phyloP scores from a whole-genome alignment of 2,113 vertebrate genomes.

The Trachemys scripta region DNA sequence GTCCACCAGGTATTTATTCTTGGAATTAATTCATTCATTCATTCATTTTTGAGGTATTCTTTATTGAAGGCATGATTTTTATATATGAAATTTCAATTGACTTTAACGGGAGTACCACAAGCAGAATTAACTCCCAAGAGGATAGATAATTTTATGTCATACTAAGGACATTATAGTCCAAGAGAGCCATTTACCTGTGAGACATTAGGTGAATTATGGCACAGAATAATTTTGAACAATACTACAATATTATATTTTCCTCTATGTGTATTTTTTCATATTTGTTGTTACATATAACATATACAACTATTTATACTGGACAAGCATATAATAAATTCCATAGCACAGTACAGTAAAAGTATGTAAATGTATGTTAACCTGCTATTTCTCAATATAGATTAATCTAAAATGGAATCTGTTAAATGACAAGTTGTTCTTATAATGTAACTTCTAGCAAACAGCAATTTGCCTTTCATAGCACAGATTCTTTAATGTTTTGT shows the following conservation, averaged over 20 bases:
- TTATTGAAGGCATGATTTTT: neutral
- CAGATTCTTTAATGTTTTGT: neutral
- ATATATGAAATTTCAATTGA: neutral
- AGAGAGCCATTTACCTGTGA: neutral
- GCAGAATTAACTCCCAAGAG: neutral
- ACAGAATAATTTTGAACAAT: neutral
- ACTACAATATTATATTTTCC: neutral
- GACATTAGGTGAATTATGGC: neutral
- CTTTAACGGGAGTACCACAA: neutral
- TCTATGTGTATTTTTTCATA: neutral
- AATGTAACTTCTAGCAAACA: neutral
- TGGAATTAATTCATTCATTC: neutral
- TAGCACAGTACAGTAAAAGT: neutral
- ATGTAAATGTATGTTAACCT: neutral
- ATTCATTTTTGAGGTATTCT: neutral
- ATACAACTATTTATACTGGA: neutral
- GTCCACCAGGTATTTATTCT: neutral
- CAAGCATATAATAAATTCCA: neutral
- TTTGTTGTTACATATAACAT: neutral
- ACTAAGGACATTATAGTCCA: neutral
- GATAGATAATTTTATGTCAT: neutral
- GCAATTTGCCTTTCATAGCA: neutral
- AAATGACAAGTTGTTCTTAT: conserved; percentile 9
- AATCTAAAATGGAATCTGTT: conserved; percentile 34
- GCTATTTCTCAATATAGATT: neutral